These are phyloP conservation scores for Nothoprocta perdicaria DNA, from an alignment of 2,113 vertebrate species.

Conservation along the genomic window DNA sequence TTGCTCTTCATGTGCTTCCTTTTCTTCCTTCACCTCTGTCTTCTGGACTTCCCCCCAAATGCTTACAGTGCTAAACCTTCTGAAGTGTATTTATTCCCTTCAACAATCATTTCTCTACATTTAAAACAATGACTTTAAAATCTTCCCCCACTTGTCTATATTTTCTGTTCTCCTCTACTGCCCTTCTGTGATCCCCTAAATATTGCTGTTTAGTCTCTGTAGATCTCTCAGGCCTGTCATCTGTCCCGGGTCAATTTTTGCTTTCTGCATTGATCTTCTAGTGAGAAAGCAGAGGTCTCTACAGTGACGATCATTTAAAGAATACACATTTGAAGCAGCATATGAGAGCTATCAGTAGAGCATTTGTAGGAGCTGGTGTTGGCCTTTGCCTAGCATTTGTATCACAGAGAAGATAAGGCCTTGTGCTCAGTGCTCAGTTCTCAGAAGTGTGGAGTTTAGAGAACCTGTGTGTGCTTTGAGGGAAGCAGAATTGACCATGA, in stretches of 20 bases:
- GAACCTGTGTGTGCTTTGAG: fast-evolving
- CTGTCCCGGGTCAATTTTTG: not conserved
- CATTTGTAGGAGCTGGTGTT: not conserved
- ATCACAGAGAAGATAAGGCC: not conserved
- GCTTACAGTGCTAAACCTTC: not conserved
- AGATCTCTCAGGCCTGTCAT: not conserved
- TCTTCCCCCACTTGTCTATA: not conserved
- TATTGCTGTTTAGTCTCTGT: not conserved
- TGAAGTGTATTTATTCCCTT: not conserved
- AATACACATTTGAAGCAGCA: not conserved
- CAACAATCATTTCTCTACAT: not conserved
- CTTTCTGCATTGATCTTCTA: not conserved
- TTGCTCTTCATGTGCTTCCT: not conserved
- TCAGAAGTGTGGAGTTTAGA: not conserved
- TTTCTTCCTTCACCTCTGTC: not conserved
- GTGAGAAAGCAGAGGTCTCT: not conserved
- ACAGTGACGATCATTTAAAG: not conserved
- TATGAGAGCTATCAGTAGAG: not conserved
- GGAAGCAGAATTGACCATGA: not conserved
- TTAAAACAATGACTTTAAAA: not conserved
- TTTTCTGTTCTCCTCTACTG: not conserved
- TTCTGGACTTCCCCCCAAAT: not conserved
- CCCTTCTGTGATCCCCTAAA: not conserved
- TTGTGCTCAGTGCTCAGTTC: not conserved
- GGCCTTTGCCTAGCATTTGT: not conserved